These are phyloP conservation scores for Xylota segnis DNA, from an alignment of 2,888 invertebrate genomes.

Conservation along the genomic window DNA sequence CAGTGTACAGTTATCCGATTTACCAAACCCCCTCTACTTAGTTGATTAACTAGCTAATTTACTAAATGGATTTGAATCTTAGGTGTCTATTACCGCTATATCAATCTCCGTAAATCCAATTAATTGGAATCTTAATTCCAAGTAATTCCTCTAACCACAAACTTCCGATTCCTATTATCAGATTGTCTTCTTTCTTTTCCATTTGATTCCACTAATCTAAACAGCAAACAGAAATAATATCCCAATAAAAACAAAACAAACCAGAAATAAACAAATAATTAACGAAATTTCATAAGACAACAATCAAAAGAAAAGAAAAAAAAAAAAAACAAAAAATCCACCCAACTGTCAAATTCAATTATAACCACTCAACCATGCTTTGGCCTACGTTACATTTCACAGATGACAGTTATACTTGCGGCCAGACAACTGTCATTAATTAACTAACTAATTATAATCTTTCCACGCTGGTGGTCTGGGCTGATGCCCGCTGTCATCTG, in stretches of 20 bases:
- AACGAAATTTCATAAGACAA: background rate
- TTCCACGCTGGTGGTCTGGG: background rate
- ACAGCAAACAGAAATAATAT: background rate
- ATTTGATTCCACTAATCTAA: conserved; percentile 1
- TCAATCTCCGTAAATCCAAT: background rate
- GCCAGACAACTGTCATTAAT: conserved; percentile 21
- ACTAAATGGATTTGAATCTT: background rate
- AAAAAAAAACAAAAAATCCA: background rate
- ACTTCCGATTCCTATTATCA: background rate
- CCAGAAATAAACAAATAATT: conserved; percentile 9
- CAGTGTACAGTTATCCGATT: background rate
- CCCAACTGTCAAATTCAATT: conserved; percentile 8
- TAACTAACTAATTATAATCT: conserved; percentile 46
- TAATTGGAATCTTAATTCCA: background rate
- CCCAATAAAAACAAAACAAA: background rate
- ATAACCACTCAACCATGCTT: background rate
- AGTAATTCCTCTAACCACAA: background rate
- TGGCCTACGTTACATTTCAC: conserved; percentile 1
- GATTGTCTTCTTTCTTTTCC: background rate
- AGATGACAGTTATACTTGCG: conserved; percentile 10
- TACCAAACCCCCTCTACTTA: background rate
- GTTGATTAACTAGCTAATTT: background rate
- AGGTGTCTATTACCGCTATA: background rate
- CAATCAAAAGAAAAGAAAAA: no score
- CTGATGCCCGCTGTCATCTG: conserved; percentile 34